phyloP scores from a whole-genome alignment of 2,797 vertebrate species.

The Mormyrops attenuatus region DNA sequence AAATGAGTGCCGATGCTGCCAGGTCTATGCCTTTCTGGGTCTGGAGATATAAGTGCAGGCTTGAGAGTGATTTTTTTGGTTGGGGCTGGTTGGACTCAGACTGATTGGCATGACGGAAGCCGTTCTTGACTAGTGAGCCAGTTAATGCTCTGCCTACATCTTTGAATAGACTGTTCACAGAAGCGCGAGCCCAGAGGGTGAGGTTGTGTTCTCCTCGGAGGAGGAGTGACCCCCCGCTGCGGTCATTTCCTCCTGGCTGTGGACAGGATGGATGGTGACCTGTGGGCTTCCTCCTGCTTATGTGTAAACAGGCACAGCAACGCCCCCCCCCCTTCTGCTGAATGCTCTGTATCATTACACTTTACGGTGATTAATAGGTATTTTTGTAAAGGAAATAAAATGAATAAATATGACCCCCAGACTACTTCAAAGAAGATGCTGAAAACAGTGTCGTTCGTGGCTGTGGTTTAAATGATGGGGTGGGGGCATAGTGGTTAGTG shows the following conservation, averaged over 20 bases:
- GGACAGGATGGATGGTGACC: background rate
- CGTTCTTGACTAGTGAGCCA: slow-evolving; percentile 4
- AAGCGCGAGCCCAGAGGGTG: background rate
- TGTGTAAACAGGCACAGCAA: background rate
- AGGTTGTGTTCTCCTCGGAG: background rate
- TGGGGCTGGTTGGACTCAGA: background rate
- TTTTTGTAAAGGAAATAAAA: background rate
- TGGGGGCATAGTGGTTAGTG: background rate
- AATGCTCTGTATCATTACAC: background rate
- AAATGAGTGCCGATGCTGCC: background rate
- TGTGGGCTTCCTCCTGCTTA: background rate
- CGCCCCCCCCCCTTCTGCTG: background rate
- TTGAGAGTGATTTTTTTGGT: background rate
- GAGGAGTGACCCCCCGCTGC: background rate
- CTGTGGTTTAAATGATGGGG: background rate
- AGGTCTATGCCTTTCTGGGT: background rate
- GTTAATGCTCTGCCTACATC: background rate
- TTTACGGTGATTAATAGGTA: background rate
- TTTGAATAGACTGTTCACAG: background rate
- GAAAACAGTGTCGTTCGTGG: background rate
- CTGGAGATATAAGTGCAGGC: background rate
- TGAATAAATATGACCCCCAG: background rate
- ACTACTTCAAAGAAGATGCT: background rate
- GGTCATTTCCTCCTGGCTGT: background rate
- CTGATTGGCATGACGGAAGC: background rate